These are phyloP conservation scores for Melanogrammus aeglefinus DNA, from an alignment of 2,797 vertebrate genomes.

Conservation along the genomic window DNA sequence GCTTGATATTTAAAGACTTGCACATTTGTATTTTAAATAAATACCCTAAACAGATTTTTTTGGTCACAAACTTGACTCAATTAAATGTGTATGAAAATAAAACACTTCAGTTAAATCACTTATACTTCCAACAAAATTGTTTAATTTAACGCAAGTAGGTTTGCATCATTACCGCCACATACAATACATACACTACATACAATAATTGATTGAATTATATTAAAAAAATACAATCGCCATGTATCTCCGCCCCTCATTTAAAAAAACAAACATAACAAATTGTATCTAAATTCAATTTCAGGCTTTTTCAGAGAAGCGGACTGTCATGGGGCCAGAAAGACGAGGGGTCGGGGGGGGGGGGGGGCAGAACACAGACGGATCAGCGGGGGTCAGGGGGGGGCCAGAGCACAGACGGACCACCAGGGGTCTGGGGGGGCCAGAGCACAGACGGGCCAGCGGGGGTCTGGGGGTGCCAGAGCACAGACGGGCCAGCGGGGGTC, in stretches of 20 bases:
- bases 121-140: neutral
- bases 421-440: neutral
- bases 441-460: conserved; percentile 32
- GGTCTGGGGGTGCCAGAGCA: conserved; percentile 1
- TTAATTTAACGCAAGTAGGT: neutral
- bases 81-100: neutral
- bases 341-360: too few species aligned
- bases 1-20: neutral
- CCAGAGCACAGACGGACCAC: conserved; percentile 29
- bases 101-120: neutral
- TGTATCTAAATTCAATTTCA: neutral
- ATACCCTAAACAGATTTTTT: neutral
- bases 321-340: conserved; percentile 6
- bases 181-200: neutral
- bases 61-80: neutral
- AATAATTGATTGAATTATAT: neutral
- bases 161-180: neutral
- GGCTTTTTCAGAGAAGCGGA: neutral
- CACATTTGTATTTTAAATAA: neutral
- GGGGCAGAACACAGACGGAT: too few species aligned
- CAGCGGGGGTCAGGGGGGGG: too few species aligned
- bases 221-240: neutral
- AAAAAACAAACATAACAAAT: neutral
- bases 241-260: neutral
- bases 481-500: conserved; percentile 29